These are phyloP conservation scores for Pyrrhia umbra DNA, from an alignment of 2,888 invertebrate species.

Conservation along the genomic window DNA sequence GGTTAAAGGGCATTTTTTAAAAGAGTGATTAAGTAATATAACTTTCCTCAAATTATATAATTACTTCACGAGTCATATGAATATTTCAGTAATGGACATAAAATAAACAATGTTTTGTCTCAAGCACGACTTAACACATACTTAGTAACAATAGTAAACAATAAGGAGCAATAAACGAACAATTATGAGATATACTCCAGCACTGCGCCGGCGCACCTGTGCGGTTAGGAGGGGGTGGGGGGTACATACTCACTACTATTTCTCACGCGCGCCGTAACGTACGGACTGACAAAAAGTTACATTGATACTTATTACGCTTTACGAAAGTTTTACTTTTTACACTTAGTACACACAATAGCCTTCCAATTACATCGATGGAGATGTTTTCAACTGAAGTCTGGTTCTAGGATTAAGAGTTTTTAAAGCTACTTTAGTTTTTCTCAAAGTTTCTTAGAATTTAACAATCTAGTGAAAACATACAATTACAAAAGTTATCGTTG, in stretches of 20 bases:
- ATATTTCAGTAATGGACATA: slow-evolving; percentile 3
- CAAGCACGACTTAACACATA: slow-evolving; percentile 21
- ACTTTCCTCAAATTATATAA: no score
- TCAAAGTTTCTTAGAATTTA: neutral
- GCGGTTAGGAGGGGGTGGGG: slow-evolving; percentile 5
- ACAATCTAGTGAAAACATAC: slow-evolving; percentile 13
- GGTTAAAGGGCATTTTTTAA: neutral
- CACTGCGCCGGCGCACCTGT: slow-evolving; percentile 48
- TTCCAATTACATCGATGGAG: no score
- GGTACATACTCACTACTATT: slow-evolving; percentile 55
- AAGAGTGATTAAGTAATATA: no score
- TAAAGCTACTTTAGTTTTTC: neutral
- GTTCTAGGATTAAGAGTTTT: no score
- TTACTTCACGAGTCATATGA: neutral
- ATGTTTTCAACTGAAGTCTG: no score
- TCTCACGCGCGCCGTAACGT: slow-evolving; percentile 67
- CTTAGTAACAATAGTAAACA: slow-evolving; percentile 36
- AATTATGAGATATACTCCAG: slow-evolving; percentile 55
- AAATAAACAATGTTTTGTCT: slow-evolving; percentile 2
- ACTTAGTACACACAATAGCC: no score
- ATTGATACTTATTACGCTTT: slow-evolving; percentile 34
- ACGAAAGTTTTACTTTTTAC: slow-evolving; percentile 57
- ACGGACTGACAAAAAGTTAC: slow-evolving; percentile 57
- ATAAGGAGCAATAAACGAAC: slow-evolving; percentile 54
- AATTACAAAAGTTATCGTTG: slow-evolving; percentile 18